Evolutionary conservation across 2,888 invertebrate genomes (phyloP).

Genomic region (Habrosyne pyritoides): DNA sequence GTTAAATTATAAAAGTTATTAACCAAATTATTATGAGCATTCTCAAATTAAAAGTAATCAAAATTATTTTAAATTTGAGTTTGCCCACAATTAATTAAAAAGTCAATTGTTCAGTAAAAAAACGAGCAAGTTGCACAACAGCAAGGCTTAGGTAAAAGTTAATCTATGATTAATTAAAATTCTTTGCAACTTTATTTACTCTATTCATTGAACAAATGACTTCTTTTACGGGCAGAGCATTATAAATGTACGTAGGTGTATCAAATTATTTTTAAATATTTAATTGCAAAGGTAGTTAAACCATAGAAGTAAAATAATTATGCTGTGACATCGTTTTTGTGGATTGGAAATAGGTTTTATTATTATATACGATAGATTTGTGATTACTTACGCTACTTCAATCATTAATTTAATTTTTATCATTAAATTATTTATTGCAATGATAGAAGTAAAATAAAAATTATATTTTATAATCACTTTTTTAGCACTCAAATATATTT

Average conservation of each 20-base stretch:
- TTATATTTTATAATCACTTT: neutral
- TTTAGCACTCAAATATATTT: constrained; percentile 15
- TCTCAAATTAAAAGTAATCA: neutral
- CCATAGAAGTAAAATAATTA: constrained; percentile 25
- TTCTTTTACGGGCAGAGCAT: constrained; percentile 42
- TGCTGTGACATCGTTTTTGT: constrained; percentile 24
- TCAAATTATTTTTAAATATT: constrained; percentile 14
- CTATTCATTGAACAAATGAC: neutral
- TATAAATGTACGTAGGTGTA: constrained; percentile 37
- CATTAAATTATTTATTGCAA: constrained; percentile 70
- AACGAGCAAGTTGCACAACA: neutral
- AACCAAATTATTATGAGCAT: neutral
- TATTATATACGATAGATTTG: neutral
- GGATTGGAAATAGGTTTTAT: neutral
- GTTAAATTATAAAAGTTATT: neutral
- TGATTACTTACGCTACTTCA: constrained; percentile 37
- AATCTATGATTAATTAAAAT: neutral
- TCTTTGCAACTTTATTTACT: neutral
- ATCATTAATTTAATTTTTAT: constrained; percentile 65
- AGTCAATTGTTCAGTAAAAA: neutral
- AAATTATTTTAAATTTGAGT: neutral
- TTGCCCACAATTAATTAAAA: neutral
- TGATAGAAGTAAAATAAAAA: constrained; percentile 50
- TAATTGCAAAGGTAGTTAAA: too few relatives aligned
- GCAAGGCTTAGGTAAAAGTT: neutral